A percentile compares a stretch with the other conserved stretches of the same genome.
These are phyloP conservation scores for Seira sanloemensis DNA, from an alignment of 2,888 invertebrate genomes.

Conservation along the genomic window DNA sequence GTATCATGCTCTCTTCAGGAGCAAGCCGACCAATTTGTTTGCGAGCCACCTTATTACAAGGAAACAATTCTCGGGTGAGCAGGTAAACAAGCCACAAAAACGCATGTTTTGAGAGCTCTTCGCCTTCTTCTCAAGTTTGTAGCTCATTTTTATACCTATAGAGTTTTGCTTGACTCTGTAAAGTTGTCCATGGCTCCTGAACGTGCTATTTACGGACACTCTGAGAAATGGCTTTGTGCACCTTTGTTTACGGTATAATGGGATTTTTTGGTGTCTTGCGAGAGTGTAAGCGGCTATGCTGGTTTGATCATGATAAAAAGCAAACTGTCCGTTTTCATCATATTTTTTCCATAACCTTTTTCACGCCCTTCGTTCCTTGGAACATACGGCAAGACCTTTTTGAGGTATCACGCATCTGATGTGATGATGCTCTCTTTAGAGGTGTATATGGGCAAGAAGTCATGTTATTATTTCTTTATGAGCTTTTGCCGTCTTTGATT, in stretches of 20 bases:
- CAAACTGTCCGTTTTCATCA: slow-evolving; percentile 51
- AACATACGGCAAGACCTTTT: slow-evolving; percentile 8
- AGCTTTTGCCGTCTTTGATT: not conserved
- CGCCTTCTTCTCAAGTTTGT: no score
- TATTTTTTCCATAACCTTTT: slow-evolving; percentile 54
- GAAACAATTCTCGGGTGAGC: not conserved
- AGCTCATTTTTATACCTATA: no score
- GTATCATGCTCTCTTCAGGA: slow-evolving; percentile 37
- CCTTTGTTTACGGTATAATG: no score
- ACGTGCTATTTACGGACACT: no score
- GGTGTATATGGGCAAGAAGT: not conserved
- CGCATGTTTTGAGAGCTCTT: not conserved
- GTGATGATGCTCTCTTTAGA: slow-evolving; percentile 14
- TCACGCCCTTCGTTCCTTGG: slow-evolving; percentile 40
- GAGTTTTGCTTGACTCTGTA: no score
- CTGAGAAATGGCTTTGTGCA: no score
- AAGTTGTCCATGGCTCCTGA: no score
- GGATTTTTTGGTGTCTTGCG: no score
- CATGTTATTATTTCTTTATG: not conserved
- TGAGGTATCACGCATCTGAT: not conserved
- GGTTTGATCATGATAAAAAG: slow-evolving; percentile 45
- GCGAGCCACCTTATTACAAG: slow-evolving; percentile 54
- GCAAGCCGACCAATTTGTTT: slow-evolving; percentile 61
- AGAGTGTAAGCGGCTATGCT: no score
- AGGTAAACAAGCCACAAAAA: not conserved